Evolutionary conservation across 2,113 vertebrate genomes (phyloP), one percentile per base, ranked within the genome.

Genomic region (Hyperopisus bebe): DNA sequence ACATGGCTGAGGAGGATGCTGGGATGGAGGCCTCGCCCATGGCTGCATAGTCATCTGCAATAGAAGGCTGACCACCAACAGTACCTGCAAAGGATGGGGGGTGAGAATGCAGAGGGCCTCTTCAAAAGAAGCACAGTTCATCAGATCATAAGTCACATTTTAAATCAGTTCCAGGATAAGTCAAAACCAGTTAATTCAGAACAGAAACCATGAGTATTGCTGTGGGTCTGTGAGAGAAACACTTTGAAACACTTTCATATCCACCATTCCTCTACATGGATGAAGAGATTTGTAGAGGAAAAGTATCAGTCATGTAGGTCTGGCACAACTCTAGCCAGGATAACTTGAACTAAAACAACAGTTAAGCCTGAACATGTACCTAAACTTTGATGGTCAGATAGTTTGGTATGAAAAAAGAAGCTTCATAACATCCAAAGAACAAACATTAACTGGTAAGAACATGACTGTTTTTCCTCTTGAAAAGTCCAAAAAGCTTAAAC

Each of bases 31-130:
- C 93, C 84, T 97, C 97, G 0, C 97, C 97, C 55, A 96, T 94
- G 31, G 97, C 97, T 2, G 96, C 97, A 1, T 96, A 99, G 21
- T 97, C 98, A 2, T 96, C 96, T 50, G 98, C 94, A 89, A 97
- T 97, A 0, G 97, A 94, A 1, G 97, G 95, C 91, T 98, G 98
- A 48, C 97, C 96, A 0, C 98, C 97, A 0, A 99, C 98, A 0
- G 98, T 99, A 94, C 97, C 98, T 99, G 94, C 70, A 77, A 77
- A 77, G 74, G 74, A 42, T 3, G 74, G 35, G 31, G 27, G n/a
- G 66, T n/a, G 21, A 62, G 55, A 62, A 66, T 27, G 62, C 24
- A 66, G 62, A 66, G 24, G 62, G 9, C 62, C 62, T 11, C 9
- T 66, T 77, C 70, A 77, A 11, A 77, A 77, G 4, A 77, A 77